phyloP scores from a whole-genome alignment of 37 sponge, comb jelly and placozoan genomes.

The Halichondria panicea region DNA sequence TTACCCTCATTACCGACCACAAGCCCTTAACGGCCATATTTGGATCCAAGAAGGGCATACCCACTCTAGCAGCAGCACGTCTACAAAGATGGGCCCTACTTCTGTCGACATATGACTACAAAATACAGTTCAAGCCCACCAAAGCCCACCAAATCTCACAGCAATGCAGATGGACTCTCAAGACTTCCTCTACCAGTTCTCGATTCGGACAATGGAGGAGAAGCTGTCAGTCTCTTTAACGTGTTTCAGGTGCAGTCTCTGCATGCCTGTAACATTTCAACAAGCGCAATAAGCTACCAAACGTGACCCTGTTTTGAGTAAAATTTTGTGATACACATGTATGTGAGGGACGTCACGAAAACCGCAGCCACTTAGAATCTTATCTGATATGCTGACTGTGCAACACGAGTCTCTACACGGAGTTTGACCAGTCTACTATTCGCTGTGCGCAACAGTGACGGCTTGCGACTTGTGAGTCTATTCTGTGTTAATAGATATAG shows the following conservation, averaged over 20 bases:
- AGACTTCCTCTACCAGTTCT: slow-evolving; percentile 11
- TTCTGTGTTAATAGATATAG: too few species aligned
- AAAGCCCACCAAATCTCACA: slow-evolving; percentile 23
- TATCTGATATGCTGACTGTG: too few species aligned
- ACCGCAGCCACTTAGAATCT: too few species aligned
- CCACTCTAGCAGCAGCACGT: slow-evolving; percentile 41
- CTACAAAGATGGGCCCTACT: slow-evolving; percentile 58
- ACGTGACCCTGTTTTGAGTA: slow-evolving; percentile 2
- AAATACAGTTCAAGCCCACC: slow-evolving; percentile 37
- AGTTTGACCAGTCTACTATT: too few species aligned
- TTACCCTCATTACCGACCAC: slow-evolving; percentile 50
- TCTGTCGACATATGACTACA: slow-evolving; percentile 32
- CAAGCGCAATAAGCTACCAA: not conserved
- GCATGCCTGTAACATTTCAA: not conserved
- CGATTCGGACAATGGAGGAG: not conserved
- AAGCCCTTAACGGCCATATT: slow-evolving; percentile 50
- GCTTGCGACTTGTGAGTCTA: too few species aligned
- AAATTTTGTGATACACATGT: too few species aligned
- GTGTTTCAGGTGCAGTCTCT: not conserved
- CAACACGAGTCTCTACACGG: too few species aligned
- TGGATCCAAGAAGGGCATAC: slow-evolving; percentile 28
- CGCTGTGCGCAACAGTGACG: too few species aligned
- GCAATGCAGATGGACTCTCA: slow-evolving; percentile 65
- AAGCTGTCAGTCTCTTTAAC: not conserved
- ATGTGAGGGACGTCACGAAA: too few species aligned